Evolutionary conservation across 2,797 vertebrate species (phyloP), one percentile per base, ranked within the genome.

Genomic region (Mico argentatus): DNA sequence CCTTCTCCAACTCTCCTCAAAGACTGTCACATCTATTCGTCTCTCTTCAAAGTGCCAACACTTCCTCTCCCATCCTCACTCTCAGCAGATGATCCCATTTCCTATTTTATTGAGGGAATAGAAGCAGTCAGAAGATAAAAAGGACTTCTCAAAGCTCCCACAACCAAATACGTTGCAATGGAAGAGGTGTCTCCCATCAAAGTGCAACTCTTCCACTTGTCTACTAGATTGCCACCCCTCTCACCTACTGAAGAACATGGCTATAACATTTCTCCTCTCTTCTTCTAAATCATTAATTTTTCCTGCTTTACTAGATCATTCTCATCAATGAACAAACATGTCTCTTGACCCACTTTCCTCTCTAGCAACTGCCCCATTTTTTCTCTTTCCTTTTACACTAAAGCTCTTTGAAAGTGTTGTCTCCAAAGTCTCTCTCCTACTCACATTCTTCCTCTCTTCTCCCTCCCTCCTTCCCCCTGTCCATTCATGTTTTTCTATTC

Each of bases 31-130:
- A 75, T 80, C 41, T 44, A 27, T 36, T 87, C 61, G 30, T 95
- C 10, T 94, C 24, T 70, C 81, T 46, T 85, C n/a, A 84, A 76
- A 84, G 48, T 36, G 92, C 48, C 8, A 67, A 57, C 27, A 67
- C 27, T 22, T 75, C 46, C 79, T 39, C 22, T 39, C 22, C 12
- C 55, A 79, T 89, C 87, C 75, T 92, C 70, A 87, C 61, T 95
- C 77, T 95, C 20, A 46, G 20, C 9, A n/a, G 36, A n/a, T 67
- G n/a, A 87, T 94, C 36, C 92, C 89, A 14, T 93, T 93, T 97
- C 36, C 22, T 64, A 27, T 52, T 86, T 96, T 64, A 55, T 39
- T 89, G 81, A 87, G 24, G 88, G 87, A 36, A 41, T 7, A 79
- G 75, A 82, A 94, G 48, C 44, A 41, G 67, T 64, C 36, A 59